Percentiles rank a stretch among this genome's conserved stretches.
phyloP scores from a whole-genome alignment of 2,888 invertebrate species.

The Chalcis sispes region DNA sequence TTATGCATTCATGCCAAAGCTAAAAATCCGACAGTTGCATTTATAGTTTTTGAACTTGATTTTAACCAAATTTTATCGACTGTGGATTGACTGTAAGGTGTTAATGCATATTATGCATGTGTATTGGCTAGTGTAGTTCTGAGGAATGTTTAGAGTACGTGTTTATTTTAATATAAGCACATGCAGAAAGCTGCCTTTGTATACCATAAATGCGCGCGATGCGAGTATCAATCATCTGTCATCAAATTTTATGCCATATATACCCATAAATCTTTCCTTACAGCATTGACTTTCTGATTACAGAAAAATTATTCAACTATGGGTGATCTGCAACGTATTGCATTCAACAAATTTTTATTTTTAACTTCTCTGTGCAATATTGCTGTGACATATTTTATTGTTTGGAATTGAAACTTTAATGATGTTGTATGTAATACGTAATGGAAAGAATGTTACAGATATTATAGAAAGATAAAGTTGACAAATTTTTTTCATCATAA shows the following conservation, averaged over 20 bases:
- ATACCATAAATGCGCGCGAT: conserved; percentile 65
- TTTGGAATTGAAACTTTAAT: background rate
- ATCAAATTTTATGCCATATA: conserved; percentile 49
- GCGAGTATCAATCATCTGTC: conserved; percentile 62
- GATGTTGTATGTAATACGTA: conserved; percentile 44
- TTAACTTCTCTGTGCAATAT: conserved; percentile 22
- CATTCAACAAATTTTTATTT: conserved; percentile 34
- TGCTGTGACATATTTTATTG: conserved; percentile 8
- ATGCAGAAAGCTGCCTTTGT: conserved; percentile 68
- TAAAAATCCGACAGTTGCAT: conserved; percentile 70
- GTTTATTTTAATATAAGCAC: conserved; percentile 59
- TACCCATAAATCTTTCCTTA: conserved; percentile 50
- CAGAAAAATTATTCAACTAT: conserved; percentile 49
- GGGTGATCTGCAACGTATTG: conserved; percentile 50
- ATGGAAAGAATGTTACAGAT: conserved; percentile 24
- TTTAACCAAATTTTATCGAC: background rate
- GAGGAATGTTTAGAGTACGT: conserved; percentile 68
- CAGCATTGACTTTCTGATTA: conserved; percentile 55
- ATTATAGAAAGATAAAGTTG: conserved; percentile 26
- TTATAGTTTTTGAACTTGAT: background rate
- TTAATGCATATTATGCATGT: conserved; percentile 54
- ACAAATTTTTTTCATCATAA: conserved; percentile 43
- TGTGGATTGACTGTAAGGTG: conserved; percentile 35
- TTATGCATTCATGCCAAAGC: conserved; percentile 87
- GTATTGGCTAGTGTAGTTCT: conserved; percentile 67